These are phyloP conservation scores for Clostera curtula DNA, from an alignment of 2,888 invertebrate species.

Conservation along the genomic window DNA sequence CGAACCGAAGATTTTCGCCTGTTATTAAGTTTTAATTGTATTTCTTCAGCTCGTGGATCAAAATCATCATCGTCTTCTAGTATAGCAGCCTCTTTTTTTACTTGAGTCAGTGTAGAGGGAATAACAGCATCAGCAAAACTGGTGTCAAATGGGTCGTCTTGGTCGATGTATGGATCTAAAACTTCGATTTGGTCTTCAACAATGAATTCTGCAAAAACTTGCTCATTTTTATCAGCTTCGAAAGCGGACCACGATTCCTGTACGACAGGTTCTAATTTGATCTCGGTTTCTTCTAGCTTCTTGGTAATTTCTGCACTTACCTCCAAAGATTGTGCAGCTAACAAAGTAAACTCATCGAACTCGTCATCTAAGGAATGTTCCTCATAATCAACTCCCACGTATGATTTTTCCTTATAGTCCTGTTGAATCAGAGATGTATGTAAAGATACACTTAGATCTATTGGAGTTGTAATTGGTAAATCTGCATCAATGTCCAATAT, in stretches of 20 bases:
- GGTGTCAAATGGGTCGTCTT: constrained; percentile 90
- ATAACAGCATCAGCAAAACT: constrained; percentile 86
- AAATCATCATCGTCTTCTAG: constrained; percentile 74
- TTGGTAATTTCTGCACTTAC: constrained; percentile 72
- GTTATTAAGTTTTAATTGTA: constrained; percentile 50
- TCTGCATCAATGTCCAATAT: constrained; percentile 85
- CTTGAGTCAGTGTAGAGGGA: constrained; percentile 57
- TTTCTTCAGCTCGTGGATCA: constrained; percentile 79
- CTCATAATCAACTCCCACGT: constrained; percentile 13
- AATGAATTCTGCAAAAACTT: constrained; percentile 60
- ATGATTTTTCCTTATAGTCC: constrained; percentile 27
- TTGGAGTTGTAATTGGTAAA: constrained; percentile 79
- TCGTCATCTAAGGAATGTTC: constrained; percentile 61
- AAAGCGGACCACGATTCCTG: constrained; percentile 80
- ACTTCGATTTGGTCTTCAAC: constrained; percentile 64
- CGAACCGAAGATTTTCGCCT: constrained; percentile 69
- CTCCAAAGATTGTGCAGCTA: constrained; percentile 84
- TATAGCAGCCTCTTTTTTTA: constrained; percentile 52
- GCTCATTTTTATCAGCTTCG: constrained; percentile 68
- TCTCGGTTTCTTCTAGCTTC: constrained; percentile 54
- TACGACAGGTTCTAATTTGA: constrained; percentile 56
- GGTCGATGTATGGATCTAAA: constrained; percentile 66
- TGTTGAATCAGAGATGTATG: constrained; percentile 71
- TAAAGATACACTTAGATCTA: constrained; percentile 81
- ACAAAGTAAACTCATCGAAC: constrained; percentile 84